A percentile compares a stretch with the other conserved stretches of the same genome.
These are phyloP conservation scores for Trichechus manatus DNA, from an alignment of 2,113 vertebrate species.

Conservation along the genomic window DNA sequence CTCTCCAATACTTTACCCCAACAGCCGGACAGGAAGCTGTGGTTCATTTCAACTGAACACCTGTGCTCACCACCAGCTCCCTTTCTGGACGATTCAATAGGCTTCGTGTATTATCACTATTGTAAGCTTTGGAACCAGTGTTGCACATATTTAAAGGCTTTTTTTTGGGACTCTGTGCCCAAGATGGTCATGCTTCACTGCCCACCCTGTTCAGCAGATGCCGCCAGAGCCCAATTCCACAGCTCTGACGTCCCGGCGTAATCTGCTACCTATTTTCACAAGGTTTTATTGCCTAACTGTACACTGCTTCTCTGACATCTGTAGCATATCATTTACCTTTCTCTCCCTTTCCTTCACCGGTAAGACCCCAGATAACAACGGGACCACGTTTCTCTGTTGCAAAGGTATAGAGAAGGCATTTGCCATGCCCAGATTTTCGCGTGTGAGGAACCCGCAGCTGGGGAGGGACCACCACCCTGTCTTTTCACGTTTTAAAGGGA, in stretches of 20 bases:
- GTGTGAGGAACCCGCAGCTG: accelerated
- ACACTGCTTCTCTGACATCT: neutral
- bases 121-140: neutral
- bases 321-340: neutral
- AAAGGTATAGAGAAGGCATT: neutral
- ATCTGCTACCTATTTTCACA: accelerated
- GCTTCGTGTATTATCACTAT: neutral
- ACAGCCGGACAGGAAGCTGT: accelerated
- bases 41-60: neutral
- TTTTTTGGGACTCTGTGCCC: neutral
- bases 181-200: accelerated
- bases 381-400: neutral
- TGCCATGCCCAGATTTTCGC: neutral
- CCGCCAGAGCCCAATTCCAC: neutral
- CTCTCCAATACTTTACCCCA: accelerated
- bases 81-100: neutral
- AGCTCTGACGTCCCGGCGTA: accelerated
- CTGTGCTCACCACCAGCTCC: neutral
- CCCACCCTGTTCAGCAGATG: accelerated
- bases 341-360: neutral
- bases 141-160: neutral
- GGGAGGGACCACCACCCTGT: accelerated
- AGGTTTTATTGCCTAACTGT: neutral
- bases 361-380: neutral
- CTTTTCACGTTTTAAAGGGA: accelerated